Conservation (phyloP, 2,797 vertebrate genomes). For the Ptychadena robeensis region DNA sequence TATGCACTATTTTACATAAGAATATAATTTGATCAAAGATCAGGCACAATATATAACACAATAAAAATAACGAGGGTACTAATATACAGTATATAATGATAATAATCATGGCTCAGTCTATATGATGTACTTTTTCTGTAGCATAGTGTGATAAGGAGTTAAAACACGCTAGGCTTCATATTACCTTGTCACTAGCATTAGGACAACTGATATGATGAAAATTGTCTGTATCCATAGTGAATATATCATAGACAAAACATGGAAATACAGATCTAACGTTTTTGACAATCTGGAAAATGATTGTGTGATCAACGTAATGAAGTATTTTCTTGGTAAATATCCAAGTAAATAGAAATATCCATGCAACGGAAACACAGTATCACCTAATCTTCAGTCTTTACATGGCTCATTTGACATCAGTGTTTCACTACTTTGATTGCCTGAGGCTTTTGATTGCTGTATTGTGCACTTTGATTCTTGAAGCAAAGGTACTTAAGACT, state of each 20-base stretch:
- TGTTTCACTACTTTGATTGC: constrained; percentile 3
- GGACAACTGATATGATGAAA: constrained; percentile 49
- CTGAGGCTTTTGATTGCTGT: constrained; percentile 8
- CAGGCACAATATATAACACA: too few species aligned
- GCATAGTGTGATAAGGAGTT: too few species aligned
- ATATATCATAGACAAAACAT: neutral
- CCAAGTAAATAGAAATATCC: neutral
- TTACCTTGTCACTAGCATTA: constrained; percentile 1
- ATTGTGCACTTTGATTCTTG: constrained; percentile 18
- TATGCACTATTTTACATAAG: too few species aligned
- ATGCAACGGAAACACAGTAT: constrained; percentile 1
- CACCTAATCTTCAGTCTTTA: neutral
- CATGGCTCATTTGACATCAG: neutral
- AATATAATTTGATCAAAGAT: too few species aligned
- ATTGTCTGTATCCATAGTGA: constrained; percentile 29
- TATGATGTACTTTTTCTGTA: too few species aligned
- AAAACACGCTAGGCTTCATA: neutral
- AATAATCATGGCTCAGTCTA: too few species aligned
- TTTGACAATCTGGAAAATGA: constrained; percentile 25
- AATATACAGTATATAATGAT: too few species aligned
- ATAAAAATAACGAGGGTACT: too few species aligned
- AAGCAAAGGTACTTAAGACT: neutral
- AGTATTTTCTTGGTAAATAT: constrained; percentile 23
- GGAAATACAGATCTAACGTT: constrained; percentile 18
- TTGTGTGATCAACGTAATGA: constrained; percentile 33